These are phyloP conservation scores for Pangasianodon hypophthalmus DNA, from an alignment of 2,113 vertebrate genomes.

Conservation along the genomic window DNA sequence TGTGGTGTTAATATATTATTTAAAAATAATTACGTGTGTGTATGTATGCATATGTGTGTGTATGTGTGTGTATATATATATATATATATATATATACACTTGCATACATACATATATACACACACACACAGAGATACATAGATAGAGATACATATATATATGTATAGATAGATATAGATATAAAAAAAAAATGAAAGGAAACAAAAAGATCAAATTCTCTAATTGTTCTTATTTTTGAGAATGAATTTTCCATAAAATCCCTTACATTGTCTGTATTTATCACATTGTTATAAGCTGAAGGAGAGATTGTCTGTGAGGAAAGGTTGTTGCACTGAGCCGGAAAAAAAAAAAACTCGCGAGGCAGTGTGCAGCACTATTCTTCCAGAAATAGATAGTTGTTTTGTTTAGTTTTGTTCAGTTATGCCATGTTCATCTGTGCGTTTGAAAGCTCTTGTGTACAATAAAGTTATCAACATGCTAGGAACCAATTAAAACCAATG, in stretches of 20 bases:
- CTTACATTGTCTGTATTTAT: neutral
- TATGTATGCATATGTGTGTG: neutral
- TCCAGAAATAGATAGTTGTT: neutral
- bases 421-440: neutral
- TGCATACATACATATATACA: no score
- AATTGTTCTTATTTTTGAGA: neutral
- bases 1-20: neutral
- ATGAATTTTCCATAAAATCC: neutral
- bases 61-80: no score
- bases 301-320: neutral
- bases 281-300: neutral
- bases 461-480: neutral
- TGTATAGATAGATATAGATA: no score
- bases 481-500: neutral
- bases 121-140: no score
- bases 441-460: neutral
- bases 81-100: no score
- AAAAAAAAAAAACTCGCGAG: neutral
- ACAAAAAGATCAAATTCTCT: neutral
- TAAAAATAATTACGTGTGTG: neutral
- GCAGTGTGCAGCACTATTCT: no score
- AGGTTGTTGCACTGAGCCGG: neutral
- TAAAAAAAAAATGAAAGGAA: no score
- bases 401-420: neutral
- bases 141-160: no score